These are phyloP conservation scores for Ganaspis sp. DNA, from an alignment of 1,140 invertebrate species.

Conservation along the genomic window DNA sequence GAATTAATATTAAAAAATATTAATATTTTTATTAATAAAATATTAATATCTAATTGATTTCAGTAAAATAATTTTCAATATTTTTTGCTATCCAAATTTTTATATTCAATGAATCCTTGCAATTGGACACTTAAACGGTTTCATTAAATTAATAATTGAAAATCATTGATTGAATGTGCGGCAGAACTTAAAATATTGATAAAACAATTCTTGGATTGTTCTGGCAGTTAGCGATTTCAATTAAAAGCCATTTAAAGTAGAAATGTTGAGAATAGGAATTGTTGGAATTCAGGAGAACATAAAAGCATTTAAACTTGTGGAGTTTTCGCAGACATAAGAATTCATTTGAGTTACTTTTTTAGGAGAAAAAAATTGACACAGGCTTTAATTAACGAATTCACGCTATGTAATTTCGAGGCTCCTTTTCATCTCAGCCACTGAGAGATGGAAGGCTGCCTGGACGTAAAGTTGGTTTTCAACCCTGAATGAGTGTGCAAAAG, in stretches of 20 bases:
- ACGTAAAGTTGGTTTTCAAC: slow-evolving; percentile 14
- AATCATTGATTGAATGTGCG: too few relatives aligned
- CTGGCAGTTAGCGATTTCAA: too few relatives aligned
- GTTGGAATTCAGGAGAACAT: neutral
- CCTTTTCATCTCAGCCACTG: neutral
- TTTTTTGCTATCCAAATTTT: too few relatives aligned
- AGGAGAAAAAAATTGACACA: slow-evolving; percentile 8
- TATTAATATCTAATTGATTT: too few relatives aligned
- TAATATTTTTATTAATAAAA: too few relatives aligned
- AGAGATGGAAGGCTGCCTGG: neutral
- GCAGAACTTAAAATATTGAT: too few relatives aligned
- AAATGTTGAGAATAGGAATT: neutral
- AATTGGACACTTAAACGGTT: too few relatives aligned
- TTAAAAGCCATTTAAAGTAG: neutral
- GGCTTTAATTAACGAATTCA: slow-evolving; percentile 28
- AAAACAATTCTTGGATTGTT: too few relatives aligned
- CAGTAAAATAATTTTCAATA: too few relatives aligned
- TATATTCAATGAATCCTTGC: too few relatives aligned
- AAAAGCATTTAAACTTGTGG: neutral
- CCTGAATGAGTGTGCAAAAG: slow-evolving; percentile 23
- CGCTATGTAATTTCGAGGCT: slow-evolving; percentile 20
- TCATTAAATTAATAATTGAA: too few relatives aligned
- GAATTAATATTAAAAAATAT: too few relatives aligned
- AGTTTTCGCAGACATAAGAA: neutral
- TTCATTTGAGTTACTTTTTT: neutral